Base-by-base conservation (phyloP, 2,888 invertebrate genomes). In the Orthonevra nobilis region DNA sequence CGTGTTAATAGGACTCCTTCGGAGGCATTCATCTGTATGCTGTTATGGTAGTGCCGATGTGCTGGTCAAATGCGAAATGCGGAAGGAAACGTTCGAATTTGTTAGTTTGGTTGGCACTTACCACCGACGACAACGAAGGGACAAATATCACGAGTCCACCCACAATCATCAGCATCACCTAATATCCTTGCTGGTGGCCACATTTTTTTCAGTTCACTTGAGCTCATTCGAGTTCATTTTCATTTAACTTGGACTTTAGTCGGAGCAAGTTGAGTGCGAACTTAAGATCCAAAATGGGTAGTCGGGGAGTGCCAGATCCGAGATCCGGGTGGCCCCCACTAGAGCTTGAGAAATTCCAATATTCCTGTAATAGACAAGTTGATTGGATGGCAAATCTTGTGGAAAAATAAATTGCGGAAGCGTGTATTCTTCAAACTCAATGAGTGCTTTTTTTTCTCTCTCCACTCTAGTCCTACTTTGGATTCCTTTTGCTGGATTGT, bases 321-420 rank as follows among this genome's bases (percentile, higher is more conserved):
- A n/a, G 50, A 38, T 58, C 46, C 34, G 20, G 61, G 34, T 54
- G 64, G 44, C 34, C 69, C n/a, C n/a, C n/a, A n/a, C n/a, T n/a
- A n/a, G n/a, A 79, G 70, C 54, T 74, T 58, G 5, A 68, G 81
- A 70, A 82, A 81, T 81, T 81, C 74, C 81, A 72, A 75, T 66
- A 70, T 81, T 74, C 42, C 82, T 82, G 82, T 82, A 81, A 82
- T 81, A 81, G 82, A 82, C 82, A 82, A 82, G 81, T 82, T 82
- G 82, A 82, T 82, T 82, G 81, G 82, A 82, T 82, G 81, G 82
- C 81, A 82, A 82, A 82, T 82, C 82, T 82, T 82, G 81, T 81
- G 82, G 82, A 82, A 82, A 77, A 81, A 82, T 82, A 82, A 82
- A 82, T 82, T 82, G 81, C 81, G 75, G 82, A 82, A 82, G 82